Conservation (phyloP, 2,113 vertebrate species). For the Pyrgilauda ruficollis region DNA sequence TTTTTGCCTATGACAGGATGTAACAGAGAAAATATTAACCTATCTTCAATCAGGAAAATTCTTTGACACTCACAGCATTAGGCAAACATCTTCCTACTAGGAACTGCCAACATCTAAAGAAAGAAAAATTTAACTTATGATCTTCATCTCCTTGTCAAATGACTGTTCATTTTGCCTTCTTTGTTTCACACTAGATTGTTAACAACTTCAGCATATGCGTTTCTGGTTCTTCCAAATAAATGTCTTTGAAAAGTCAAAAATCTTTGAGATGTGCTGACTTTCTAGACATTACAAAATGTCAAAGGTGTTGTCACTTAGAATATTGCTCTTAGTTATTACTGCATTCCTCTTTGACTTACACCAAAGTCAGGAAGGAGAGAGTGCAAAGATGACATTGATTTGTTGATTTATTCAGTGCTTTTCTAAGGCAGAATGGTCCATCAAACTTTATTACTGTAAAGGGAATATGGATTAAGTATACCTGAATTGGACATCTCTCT, state of each 20-base stretch:
- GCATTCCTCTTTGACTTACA: neutral
- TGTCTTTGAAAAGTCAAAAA: neutral
- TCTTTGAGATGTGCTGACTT: neutral
- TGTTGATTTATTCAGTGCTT: neutral
- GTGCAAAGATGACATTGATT: neutral
- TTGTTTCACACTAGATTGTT: neutral
- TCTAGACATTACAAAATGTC: neutral
- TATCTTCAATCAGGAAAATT: neutral
- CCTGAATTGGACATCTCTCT: neutral
- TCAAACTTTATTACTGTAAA: neutral
- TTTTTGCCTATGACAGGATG: neutral
- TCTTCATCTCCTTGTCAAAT: neutral
- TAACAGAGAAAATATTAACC: neutral
- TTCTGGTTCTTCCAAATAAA: neutral
- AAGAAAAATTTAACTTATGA: neutral
- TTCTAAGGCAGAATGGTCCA: neutral
- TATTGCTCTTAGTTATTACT: neutral
- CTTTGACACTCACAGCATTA: neutral
- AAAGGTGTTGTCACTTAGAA: neutral
- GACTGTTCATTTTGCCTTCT: neutral
- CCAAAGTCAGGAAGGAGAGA: neutral
- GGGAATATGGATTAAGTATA: neutral
- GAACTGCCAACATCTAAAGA: neutral
- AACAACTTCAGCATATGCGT: neutral
- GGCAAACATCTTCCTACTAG: neutral